These are phyloP conservation scores for Syngnathus acus DNA, from an alignment of 2,797 vertebrate genomes.

Conservation along the genomic window DNA sequence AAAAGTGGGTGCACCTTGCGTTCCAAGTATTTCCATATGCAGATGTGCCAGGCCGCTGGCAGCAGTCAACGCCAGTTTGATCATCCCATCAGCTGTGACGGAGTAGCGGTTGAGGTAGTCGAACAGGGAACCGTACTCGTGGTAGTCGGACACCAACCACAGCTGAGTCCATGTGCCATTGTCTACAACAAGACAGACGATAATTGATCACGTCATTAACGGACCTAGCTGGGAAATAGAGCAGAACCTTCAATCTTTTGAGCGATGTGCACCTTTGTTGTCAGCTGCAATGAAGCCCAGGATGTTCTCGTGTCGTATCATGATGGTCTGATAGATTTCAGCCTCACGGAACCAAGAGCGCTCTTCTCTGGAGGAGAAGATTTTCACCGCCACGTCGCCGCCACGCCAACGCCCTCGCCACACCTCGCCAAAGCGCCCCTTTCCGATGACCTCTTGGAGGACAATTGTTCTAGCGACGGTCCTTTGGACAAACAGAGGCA, in stretches of 20 bases:
- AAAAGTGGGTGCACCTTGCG: constrained; percentile 73
- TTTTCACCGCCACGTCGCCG: constrained; percentile 91
- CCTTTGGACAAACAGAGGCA: constrained; percentile 89
- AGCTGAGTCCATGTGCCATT: constrained; percentile 95
- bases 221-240: background rate
- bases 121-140: constrained; percentile 90
- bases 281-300: constrained; percentile 92
- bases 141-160: constrained; percentile 93
- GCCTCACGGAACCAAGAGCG: constrained; percentile 95
- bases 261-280: constrained; percentile 80
- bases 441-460: constrained; percentile 91
- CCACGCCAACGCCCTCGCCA: constrained; percentile 92
- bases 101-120: constrained; percentile 90
- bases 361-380: constrained; percentile 92
- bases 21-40: constrained; percentile 96
- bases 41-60: constrained; percentile 90
- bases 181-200: constrained; percentile 54
- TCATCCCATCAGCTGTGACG: constrained; percentile 88
- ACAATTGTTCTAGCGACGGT: constrained; percentile 92
- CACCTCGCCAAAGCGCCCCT: constrained; percentile 91
- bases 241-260: background rate
- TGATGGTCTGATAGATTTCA: constrained; percentile 93
- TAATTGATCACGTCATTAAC: background rate
- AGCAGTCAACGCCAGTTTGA: constrained; percentile 86
- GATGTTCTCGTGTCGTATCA: constrained; percentile 93